These are phyloP conservation scores for Tympanoctomys barrerae DNA, from an alignment of 2,797 vertebrate genomes.

Conservation along the genomic window DNA sequence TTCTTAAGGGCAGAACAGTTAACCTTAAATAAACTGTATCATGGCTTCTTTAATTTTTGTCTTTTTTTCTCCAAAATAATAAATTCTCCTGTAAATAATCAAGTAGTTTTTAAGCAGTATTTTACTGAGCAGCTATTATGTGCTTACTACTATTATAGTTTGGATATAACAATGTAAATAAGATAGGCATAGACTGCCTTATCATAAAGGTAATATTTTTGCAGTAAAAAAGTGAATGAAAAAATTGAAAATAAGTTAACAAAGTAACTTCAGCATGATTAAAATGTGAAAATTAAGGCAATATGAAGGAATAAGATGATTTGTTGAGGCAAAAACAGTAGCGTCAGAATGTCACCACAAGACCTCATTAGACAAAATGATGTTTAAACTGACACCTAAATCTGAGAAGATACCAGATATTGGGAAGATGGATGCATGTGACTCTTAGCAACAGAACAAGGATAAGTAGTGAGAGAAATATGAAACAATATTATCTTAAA, in stretches of 20 bases:
- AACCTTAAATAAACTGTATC: neutral
- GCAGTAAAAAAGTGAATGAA: neutral
- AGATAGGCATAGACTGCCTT: neutral
- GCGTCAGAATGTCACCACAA: neutral
- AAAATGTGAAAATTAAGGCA: neutral
- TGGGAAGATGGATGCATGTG: neutral
- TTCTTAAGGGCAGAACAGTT: neutral
- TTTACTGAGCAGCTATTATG: neutral
- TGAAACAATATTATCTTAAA: neutral
- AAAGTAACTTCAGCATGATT: neutral
- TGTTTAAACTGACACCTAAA: neutral
- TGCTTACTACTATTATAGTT: neutral
- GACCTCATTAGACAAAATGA: neutral
- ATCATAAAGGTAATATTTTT: neutral
- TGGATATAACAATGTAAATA: neutral
- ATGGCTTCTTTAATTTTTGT: neutral
- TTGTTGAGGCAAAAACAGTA: neutral
- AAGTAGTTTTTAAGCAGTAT: neutral
- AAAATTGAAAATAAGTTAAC: neutral
- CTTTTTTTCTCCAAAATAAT: neutral
- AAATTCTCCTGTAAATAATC: neutral
- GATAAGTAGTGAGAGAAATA: neutral
- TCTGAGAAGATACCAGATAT: neutral
- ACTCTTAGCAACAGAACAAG: neutral
- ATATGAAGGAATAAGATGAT: neutral